Conservation (phyloP, 2,888 invertebrate genomes). For the Ischnura elegans region DNA sequence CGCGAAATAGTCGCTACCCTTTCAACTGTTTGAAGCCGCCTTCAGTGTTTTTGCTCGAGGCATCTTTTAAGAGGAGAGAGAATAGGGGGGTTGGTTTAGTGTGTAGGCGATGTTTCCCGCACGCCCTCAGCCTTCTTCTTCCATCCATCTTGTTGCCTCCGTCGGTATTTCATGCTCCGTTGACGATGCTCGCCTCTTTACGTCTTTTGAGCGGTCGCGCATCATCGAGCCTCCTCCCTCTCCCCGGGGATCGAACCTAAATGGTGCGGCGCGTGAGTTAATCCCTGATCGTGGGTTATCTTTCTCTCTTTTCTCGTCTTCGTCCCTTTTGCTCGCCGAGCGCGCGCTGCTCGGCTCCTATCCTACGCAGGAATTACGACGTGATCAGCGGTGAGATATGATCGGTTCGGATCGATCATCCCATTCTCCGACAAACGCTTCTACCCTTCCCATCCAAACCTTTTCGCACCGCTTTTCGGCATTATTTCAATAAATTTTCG, state of each 20-base stretch:
- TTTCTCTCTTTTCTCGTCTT: background rate
- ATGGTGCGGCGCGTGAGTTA: slow-evolving; percentile 11
- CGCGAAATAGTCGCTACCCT: background rate
- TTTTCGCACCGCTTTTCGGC: background rate
- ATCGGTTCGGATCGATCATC: background rate
- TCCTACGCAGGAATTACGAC: background rate
- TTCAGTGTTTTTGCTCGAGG: background rate
- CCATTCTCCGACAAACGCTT: background rate
- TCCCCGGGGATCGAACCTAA: background rate
- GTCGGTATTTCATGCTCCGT: slow-evolving; percentile 26
- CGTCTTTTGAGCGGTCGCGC: background rate
- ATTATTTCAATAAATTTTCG: background rate
- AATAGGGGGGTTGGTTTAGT: background rate
- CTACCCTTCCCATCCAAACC: background rate
- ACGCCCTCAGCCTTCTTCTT: background rate
- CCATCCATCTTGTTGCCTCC: background rate
- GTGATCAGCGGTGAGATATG: slow-evolving; percentile 31
- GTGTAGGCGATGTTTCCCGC: slow-evolving; percentile 9
- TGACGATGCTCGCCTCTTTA: slow-evolving; percentile 12
- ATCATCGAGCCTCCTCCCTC: background rate
- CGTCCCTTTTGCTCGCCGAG: background rate
- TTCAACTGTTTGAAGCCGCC: background rate
- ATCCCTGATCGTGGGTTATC: background rate
- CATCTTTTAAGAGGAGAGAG: background rate
- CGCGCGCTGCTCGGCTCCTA: background rate